Evolutionary conservation across 92 coral and sea anemone species (phyloP).

Genomic region (Montipora capitata): DNA sequence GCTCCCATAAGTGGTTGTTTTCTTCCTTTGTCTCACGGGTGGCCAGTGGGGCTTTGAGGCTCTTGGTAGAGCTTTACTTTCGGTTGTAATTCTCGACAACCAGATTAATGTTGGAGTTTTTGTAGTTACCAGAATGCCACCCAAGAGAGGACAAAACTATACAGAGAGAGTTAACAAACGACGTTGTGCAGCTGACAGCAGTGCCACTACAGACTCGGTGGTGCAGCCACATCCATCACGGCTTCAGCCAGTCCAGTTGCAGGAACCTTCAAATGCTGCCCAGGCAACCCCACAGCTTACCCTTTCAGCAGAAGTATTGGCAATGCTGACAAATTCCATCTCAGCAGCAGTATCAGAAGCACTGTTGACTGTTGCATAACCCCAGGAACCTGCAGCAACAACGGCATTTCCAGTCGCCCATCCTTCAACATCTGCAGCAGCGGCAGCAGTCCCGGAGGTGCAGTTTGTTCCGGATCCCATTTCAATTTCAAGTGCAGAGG

Average conservation of each 20-base stretch:
- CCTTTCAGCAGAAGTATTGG: not conserved
- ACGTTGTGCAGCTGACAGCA: not conserved
- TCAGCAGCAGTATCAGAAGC: not conserved
- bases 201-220: not conserved
- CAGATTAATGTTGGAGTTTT: not conserved
- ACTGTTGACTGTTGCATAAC: too few relatives aligned
- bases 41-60: not conserved
- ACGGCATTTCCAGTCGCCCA: too few relatives aligned
- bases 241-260: conserved; percentile 5
- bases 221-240: not conserved
- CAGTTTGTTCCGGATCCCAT: conserved; percentile 1
- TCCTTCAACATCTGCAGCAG: not conserved
- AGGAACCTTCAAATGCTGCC: not conserved
- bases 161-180: not conserved
- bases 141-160: not conserved
- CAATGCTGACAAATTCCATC: not conserved
- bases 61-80: conserved; percentile 7
- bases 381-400: too few relatives aligned
- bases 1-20: too few relatives aligned
- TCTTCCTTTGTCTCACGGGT: too few relatives aligned
- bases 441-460: not conserved
- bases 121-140: not conserved
- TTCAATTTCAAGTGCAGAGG: conserved; percentile 13
- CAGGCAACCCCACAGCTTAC: not conserved
- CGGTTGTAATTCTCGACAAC: not conserved